These are phyloP conservation scores for Drosophila acutilabella DNA, from an alignment of 2,888 invertebrate genomes.

Conservation along the genomic window DNA sequence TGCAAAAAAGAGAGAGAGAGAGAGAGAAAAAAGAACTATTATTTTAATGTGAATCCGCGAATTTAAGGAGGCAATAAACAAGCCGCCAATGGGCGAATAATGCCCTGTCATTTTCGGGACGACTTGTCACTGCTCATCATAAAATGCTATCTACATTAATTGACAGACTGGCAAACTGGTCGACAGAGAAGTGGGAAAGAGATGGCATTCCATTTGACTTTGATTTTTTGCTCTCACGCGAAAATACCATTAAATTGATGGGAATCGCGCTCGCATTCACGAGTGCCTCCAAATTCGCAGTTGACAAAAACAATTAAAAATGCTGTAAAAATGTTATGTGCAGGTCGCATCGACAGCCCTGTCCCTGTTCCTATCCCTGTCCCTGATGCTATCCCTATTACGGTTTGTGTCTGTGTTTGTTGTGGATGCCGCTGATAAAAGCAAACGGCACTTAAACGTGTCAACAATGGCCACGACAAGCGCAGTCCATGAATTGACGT, in stretches of 20 bases:
- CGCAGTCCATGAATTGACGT: constrained; percentile 70
- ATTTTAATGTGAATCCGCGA: constrained; percentile 51
- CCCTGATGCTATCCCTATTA: not conserved
- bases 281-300: constrained; percentile 52
- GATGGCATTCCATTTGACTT: constrained; percentile 39
- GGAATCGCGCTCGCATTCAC: constrained; percentile 39
- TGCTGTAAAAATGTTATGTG: constrained; percentile 75
- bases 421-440: constrained; percentile 70
- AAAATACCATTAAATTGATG: constrained; percentile 77
- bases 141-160: constrained; percentile 79
- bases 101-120: constrained; percentile 63
- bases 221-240: constrained; percentile 70
- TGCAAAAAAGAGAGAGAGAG: constrained; percentile 6
- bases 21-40: constrained; percentile 34
- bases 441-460: constrained; percentile 80
- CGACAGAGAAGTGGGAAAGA: constrained; percentile 7
- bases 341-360: constrained; percentile 44
- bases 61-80: constrained; percentile 71
- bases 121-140: constrained; percentile 76
- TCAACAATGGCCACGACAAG: constrained; percentile 77
- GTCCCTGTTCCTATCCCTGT: not conserved
- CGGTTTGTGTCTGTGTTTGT: constrained; percentile 33
- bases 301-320: constrained; percentile 80
- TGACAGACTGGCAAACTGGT: constrained; percentile 54
- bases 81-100: constrained; percentile 73